Evolutionary conservation across 2,797 vertebrate genomes (phyloP), one percentile per base, ranked within the genome.

Genomic region (Trichosurus vulpecula): DNA sequence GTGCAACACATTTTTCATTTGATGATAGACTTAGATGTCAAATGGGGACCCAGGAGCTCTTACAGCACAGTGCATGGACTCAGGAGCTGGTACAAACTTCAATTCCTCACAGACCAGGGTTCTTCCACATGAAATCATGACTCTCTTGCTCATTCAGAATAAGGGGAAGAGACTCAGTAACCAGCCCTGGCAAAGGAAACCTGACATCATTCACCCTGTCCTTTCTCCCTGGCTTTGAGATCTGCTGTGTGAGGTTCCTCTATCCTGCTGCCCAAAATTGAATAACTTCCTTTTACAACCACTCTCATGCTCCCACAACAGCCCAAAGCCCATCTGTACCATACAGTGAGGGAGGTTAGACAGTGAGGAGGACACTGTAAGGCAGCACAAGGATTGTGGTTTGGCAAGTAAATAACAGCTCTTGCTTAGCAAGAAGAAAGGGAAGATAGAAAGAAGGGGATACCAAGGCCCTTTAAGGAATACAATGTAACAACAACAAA

Each of bases 331-430:
- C 66, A 81, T 81, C n/a, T 2, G 47, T 41, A 22, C 6, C n/a
- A 25, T 81, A 81, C n/a, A n/a, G 22, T 47, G 74, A 87, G 41
- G 41, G 74, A 87, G 74, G 41, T 51, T 9, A 51, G 41, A 87
- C 0, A 51, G 22, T 87, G 41, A 87, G 8, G 47, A 47, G 41
- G 19, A 27, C n/a, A 51, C 8, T 51, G 11, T 6, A 47, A 81
- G 74, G 91, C 10, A 0, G 6, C 3, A 14, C 0, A 10, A 35
- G 55, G n/a, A 0, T 52, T 6, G 58, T 53, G 30, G 4, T 11
- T 12, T 57, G 25, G 10, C 19, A 47, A 0, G 51, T 6, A 0
- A 57, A 94, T 87, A 90, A 31, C 25, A 14, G 0, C 61, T 19
- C 51, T 31, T 19, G 19, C 92, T 81, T 51, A 61, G 12, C 29